Conservation (phyloP, 2,113 vertebrate genomes). For the Pongo abelii region DNA sequence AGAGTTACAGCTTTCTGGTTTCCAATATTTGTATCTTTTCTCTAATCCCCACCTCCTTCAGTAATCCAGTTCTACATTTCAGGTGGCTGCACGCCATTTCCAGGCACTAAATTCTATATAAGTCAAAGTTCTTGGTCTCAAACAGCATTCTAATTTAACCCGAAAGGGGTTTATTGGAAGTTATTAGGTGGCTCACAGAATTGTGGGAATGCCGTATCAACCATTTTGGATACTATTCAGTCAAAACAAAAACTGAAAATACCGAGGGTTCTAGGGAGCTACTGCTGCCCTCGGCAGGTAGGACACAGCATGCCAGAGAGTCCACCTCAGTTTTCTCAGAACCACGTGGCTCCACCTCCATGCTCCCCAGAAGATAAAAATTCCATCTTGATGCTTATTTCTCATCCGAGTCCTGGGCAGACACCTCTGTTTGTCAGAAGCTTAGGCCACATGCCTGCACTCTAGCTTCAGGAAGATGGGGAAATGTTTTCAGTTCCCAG, state of each 20-base stretch:
- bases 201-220: neutral
- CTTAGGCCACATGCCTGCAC: neutral
- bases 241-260: neutral
- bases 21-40: neutral
- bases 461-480: neutral
- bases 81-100: neutral
- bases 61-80: neutral
- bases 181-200: neutral
- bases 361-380: neutral
- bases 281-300: accelerated
- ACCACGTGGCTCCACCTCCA: too few species aligned
- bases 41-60: neutral
- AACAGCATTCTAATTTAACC: neutral
- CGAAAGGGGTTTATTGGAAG: neutral
- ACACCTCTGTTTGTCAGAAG: neutral
- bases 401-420: neutral
- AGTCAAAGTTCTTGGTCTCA: neutral
- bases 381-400: neutral
- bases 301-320: neutral
- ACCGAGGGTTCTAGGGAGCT: neutral
- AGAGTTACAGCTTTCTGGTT: neutral
- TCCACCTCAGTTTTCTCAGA: neutral
- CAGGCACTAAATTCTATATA: neutral
- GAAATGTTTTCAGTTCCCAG: neutral
- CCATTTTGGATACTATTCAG: neutral